Evolutionary conservation across 2,113 vertebrate genomes (phyloP).

Genomic region (Hydrochoerus hydrochaeris): DNA sequence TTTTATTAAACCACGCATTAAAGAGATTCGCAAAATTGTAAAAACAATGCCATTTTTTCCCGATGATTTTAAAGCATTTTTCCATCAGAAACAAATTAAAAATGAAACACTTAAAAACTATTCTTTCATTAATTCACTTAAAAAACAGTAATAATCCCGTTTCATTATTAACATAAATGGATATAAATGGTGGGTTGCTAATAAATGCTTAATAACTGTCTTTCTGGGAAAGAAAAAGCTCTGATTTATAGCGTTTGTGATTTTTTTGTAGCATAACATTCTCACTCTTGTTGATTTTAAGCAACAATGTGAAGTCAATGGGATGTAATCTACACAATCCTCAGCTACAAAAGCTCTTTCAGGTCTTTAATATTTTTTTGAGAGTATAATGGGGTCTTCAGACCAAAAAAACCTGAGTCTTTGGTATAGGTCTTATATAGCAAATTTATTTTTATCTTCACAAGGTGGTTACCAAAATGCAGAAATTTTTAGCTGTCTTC

Average conservation of each 20-base stretch:
- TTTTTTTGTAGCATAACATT: constrained; percentile 13
- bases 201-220: constrained; percentile 41
- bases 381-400: not conserved
- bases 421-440: not conserved
- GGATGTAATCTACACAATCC: not conserved
- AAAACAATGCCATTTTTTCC: constrained; percentile 59
- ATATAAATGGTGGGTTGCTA: not conserved
- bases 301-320: constrained; percentile 8
- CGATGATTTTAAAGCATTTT: constrained; percentile 51
- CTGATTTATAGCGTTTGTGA: constrained; percentile 15
- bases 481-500: not conserved
- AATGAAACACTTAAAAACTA: not conserved
- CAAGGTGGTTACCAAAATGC: not conserved
- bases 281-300: constrained; percentile 32
- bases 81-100: constrained; percentile 24
- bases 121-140: not conserved
- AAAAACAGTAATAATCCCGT: not conserved
- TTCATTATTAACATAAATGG: not conserved
- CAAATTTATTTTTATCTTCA: constrained; percentile 7
- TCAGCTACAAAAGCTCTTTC: not conserved
- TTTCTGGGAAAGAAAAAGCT: constrained; percentile 18
- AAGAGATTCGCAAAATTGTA: constrained; percentile 62
- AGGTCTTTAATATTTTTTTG: not conserved
- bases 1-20: constrained; percentile 66
- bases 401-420: not conserved